A percentile compares a stretch with the other conserved stretches of the same genome.
Evolutionary conservation across 2,113 vertebrate genomes (phyloP).

Genomic region (Hemicordylus capensis): DNA sequence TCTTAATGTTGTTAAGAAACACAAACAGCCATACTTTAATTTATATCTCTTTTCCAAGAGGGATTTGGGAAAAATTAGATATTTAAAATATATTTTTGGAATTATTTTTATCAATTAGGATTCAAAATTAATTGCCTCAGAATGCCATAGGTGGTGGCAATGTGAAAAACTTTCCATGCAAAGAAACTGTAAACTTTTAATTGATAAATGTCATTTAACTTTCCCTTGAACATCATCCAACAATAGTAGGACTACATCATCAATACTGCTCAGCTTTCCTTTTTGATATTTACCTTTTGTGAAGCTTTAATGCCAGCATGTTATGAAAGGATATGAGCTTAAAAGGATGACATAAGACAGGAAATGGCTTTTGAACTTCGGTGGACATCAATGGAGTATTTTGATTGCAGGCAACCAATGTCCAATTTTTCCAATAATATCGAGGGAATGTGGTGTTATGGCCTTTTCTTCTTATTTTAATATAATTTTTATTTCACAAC

Average conservation of each 20-base stretch:
- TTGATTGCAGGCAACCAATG: slow-evolving; percentile 22
- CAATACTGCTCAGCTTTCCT: not conserved
- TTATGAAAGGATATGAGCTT: slow-evolving; percentile 24
- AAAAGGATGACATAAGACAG: slow-evolving; percentile 27
- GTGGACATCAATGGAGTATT: slow-evolving; percentile 22
- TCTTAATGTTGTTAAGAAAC: slow-evolving; percentile 14
- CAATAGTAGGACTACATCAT: not conserved
- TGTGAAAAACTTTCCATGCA: slow-evolving; percentile 10
- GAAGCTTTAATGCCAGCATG: not conserved
- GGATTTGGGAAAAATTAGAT: not conserved
- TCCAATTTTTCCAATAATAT: slow-evolving; percentile 1
- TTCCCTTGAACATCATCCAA: slow-evolving; percentile 12
- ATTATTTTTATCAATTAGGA: slow-evolving; percentile 30
- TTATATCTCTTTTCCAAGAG: not conserved
- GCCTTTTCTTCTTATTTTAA: slow-evolving; percentile 31
- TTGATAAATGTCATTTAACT: slow-evolving; percentile 31
- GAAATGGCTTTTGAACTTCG: slow-evolving; percentile 27
- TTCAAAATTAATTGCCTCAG: not conserved
- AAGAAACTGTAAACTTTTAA: slow-evolving; percentile 39
- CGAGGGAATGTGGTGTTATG: not conserved
- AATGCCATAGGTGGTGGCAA: slow-evolving; percentile 16
- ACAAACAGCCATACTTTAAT: not conserved
- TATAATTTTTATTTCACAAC: slow-evolving; percentile 15
- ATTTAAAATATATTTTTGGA: slow-evolving; percentile 20
- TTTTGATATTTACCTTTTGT: slow-evolving; percentile 40